Percentiles rank a stretch among this genome's conserved stretches.
phyloP scores from a whole-genome alignment of 2,113 vertebrate genomes.

The Gracilinanus agilis region DNA sequence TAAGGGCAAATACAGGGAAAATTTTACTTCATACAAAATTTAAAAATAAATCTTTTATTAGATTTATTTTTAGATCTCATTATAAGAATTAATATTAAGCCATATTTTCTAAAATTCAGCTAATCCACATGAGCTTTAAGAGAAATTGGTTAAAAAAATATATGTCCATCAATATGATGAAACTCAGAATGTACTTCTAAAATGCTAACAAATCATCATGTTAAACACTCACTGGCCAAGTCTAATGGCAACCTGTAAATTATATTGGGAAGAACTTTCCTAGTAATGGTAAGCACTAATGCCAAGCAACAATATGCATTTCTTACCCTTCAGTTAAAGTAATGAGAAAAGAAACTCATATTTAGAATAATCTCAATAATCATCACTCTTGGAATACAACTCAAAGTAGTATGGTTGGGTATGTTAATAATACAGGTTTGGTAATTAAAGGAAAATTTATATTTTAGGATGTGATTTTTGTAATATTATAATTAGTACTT shows the following conservation, averaged over 20 bases:
- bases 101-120: slow-evolving; percentile 26
- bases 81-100: slow-evolving; percentile 21
- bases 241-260: not conserved
- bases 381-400: not conserved
- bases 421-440: not conserved
- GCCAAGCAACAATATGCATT: not conserved
- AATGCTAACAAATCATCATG: not conserved
- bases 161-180: not conserved
- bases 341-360: slow-evolving; percentile 18
- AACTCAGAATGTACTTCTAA: not conserved
- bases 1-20: not conserved
- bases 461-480: not conserved
- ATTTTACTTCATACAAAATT: slow-evolving; percentile 12
- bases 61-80: slow-evolving; percentile 21
- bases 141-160: slow-evolving; percentile 28
- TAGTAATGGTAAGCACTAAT: slow-evolving; percentile 4
- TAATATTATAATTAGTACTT: slow-evolving; percentile 39
- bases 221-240: not conserved
- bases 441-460: not conserved
- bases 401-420: slow-evolving; percentile 23
- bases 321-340: slow-evolving; percentile 33
- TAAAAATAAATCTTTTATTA: slow-evolving; percentile 22
- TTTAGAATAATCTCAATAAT: not conserved
- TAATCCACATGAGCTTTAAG: slow-evolving; percentile 8
- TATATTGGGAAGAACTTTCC: not conserved